A percentile compares a stretch with the other conserved stretches of the same genome.
Conservation (phyloP, 2,797 vertebrate species). For the Mormyrus proboscirostris region DNA sequence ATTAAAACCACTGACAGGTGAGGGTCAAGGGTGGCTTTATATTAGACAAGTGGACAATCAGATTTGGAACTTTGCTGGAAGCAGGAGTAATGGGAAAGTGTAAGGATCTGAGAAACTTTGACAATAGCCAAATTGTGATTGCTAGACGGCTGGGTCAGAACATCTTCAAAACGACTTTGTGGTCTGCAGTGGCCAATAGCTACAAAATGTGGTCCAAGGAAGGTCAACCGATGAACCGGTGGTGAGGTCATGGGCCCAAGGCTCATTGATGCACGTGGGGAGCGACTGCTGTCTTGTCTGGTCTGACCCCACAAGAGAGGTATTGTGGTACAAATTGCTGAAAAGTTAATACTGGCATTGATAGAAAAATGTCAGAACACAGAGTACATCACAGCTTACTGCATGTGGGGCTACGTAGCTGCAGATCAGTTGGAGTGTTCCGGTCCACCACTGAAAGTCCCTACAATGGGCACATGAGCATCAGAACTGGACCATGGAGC, state of each 20-base stretch:
- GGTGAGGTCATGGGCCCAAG: background rate
- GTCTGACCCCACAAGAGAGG: background rate
- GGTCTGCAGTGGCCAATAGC: background rate
- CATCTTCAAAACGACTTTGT: background rate
- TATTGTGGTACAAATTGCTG: background rate
- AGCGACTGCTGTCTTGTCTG: background rate
- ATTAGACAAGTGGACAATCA: background rate
- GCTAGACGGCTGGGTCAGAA: background rate
- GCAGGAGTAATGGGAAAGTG: background rate
- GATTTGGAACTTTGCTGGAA: background rate
- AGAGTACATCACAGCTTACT: background rate
- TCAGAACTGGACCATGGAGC: background rate
- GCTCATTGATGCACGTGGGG: background rate
- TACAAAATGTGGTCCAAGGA: background rate
- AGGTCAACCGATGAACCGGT: background rate
- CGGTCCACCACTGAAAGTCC: background rate
- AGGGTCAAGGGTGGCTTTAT: background rate
- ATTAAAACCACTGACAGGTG: background rate
- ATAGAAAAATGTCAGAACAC: background rate
- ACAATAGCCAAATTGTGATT: background rate
- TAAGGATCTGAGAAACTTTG: background rate
- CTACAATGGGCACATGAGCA: background rate
- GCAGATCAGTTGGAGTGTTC: background rate
- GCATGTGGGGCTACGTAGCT: background rate
- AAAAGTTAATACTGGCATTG: background rate